These are phyloP conservation scores for Pocillopora damicornis DNA, from an alignment of 64 coral and sea anemone genomes.

Conservation along the genomic window DNA sequence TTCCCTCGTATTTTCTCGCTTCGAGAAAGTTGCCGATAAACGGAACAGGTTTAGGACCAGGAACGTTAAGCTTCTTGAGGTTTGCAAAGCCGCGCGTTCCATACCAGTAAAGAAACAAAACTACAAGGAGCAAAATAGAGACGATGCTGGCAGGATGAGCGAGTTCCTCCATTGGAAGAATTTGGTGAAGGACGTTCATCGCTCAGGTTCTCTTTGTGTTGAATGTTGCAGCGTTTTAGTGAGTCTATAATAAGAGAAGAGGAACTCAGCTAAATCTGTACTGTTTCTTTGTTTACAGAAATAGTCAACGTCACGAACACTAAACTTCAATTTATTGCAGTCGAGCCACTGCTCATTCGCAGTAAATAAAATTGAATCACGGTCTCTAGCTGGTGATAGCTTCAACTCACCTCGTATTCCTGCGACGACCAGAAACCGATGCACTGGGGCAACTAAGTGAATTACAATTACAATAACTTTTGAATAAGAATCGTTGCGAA, in stretches of 20 bases:
- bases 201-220: neutral
- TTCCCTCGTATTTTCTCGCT: slow-evolving; percentile 35
- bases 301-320: too few relatives aligned
- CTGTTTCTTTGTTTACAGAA: too few relatives aligned
- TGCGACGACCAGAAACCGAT: too few relatives aligned
- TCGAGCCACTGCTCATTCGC: too few relatives aligned
- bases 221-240: neutral
- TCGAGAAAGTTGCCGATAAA: slow-evolving; percentile 74
- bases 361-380: too few relatives aligned
- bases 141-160: neutral
- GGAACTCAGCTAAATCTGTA: neutral
- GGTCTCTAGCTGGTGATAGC: too few relatives aligned
- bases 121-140: neutral
- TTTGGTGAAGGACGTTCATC: neutral
- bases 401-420: too few relatives aligned
- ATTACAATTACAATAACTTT: too few relatives aligned
- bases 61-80: slow-evolving; percentile 60
- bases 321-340: too few relatives aligned
- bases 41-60: slow-evolving; percentile 56
- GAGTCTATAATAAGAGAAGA: neutral
- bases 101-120: slow-evolving; percentile 50
- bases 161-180: neutral
- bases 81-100: slow-evolving; percentile 46
- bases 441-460: too few relatives aligned
- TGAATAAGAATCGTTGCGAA: too few relatives aligned